Evolutionary conservation across 2,113 vertebrate species (phyloP).

Genomic region (Gadus macrocephalus): DNA sequence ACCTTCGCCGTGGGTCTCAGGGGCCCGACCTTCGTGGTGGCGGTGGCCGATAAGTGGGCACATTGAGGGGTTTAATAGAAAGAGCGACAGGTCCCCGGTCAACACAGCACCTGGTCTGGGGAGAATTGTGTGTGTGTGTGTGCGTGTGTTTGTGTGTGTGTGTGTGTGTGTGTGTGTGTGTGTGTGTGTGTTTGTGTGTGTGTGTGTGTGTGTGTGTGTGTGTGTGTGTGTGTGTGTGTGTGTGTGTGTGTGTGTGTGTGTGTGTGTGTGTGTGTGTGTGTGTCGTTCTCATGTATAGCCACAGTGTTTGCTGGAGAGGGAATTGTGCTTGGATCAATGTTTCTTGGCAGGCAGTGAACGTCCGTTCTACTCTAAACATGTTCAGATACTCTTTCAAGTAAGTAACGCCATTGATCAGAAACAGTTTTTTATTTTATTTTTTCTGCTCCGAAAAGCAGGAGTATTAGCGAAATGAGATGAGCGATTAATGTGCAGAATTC

Average conservation of each 20-base stretch:
- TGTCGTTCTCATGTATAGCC: too few species aligned
- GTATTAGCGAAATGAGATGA: conserved; percentile 27
- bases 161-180: neutral
- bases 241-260: conserved; percentile 2
- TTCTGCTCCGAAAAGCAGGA: neutral
- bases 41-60: conserved; percentile 12
- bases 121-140: neutral
- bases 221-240: conserved; percentile 2
- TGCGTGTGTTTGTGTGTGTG: neutral
- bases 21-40: neutral
- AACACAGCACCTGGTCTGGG: neutral
- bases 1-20: conserved; percentile 19
- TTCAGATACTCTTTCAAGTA: conserved; percentile 31
- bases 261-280: neutral
- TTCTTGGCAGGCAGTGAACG: conserved; percentile 15
- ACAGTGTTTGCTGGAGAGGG: neutral
- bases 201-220: conserved; percentile 1
- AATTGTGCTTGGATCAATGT: conserved; percentile 27
- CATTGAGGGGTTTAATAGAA: conserved; percentile 1
- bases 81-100: neutral
- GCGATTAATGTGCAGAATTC: conserved; percentile 26
- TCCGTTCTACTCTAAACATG: conserved; percentile 31
- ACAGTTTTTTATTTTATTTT: conserved; percentile 3
- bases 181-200: conserved; percentile 8
- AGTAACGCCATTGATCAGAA: conserved; percentile 31